Evolutionary conservation across 2,113 vertebrate genomes (phyloP), one percentile per base, ranked within the genome.

Genomic region (Pollachius pollachius): DNA sequence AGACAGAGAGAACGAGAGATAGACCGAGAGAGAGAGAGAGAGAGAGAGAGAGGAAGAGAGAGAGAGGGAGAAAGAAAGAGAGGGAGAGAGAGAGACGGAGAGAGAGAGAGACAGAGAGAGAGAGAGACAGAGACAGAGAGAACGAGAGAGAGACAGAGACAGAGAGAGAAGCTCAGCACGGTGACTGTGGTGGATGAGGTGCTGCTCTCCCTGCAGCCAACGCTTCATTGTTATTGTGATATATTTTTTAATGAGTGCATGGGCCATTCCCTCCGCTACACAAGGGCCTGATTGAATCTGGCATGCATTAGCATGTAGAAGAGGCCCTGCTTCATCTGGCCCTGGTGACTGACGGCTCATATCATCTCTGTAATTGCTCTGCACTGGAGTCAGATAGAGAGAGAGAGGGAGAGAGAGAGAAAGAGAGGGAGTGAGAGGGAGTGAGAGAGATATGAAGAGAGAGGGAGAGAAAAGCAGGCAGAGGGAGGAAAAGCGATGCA

Each of bases 331-430:
- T 88, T 91, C 87, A 89, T 90, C 88, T 86, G 89, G 89, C 82
- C 86, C 30, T 6, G 74, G 85, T 93, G 92, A 93, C 86, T 91
- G 92, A 92, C 89, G 90, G 89, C 86, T 85, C 89, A 89, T 90
- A 90, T 91, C 87, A 93, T 93, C 90, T 90, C 81, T 87, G 86
- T 92, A 92, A 93, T 92, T 92, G 88, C 83, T 84, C 62, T 18
- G 67, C 83, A 81, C 81, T 83, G 69, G 72, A 78, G 81, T 66
- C 34, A 65, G 77, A 17, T 13, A 69, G 70, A 58, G 74, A 75
- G 54, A 73, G 58, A 64, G 69, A 70, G 27, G n/a, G 41, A 27
- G 65, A 48, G 25, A 18, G 67, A 21, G 54, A 56, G 64, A 58
- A 63, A 9, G 41, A 37, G 56, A 25, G 62, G 58, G 30, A 70